Evolutionary conservation across 2,113 vertebrate species (phyloP).

Genomic region (Nipponia nippon): DNA sequence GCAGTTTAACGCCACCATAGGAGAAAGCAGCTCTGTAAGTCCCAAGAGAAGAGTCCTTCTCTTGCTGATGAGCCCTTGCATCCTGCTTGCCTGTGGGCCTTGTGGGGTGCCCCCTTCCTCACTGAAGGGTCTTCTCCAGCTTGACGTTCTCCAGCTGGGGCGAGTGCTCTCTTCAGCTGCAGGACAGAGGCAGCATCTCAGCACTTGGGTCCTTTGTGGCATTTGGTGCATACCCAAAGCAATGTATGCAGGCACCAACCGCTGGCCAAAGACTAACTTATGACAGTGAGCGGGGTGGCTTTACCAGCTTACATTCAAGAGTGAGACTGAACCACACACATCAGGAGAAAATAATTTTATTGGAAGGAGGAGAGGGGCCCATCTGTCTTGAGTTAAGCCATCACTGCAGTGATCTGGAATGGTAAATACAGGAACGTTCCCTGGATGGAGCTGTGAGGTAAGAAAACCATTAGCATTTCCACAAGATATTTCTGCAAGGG

Average conservation of each 20-base stretch:
- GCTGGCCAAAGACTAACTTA: neutral
- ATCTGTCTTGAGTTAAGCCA: neutral
- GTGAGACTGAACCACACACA: neutral
- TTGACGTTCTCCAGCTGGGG: neutral
- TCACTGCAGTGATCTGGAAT: neutral
- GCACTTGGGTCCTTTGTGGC: neutral
- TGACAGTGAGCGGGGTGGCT: neutral
- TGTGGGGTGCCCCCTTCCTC: neutral
- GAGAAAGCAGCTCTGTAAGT: neutral
- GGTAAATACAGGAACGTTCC: neutral
- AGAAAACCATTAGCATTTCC: constrained; percentile 6
- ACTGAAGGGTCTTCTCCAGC: neutral
- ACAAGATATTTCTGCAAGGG: constrained; percentile 11
- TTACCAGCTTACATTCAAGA: neutral
- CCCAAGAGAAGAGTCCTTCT: neutral
- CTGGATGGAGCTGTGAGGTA: neutral
- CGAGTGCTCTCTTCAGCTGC: neutral
- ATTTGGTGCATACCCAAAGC: neutral
- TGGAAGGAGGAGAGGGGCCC: neutral
- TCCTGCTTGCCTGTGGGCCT: no score
- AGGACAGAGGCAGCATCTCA: neutral
- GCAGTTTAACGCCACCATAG: fast-evolving
- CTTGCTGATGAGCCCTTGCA: neutral
- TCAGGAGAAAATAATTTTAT: neutral
- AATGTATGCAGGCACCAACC: neutral